A percentile compares a stretch with the other conserved stretches of the same genome.
phyloP scores from a whole-genome alignment of 2,797 vertebrate genomes.

The Pangasius macronema region DNA sequence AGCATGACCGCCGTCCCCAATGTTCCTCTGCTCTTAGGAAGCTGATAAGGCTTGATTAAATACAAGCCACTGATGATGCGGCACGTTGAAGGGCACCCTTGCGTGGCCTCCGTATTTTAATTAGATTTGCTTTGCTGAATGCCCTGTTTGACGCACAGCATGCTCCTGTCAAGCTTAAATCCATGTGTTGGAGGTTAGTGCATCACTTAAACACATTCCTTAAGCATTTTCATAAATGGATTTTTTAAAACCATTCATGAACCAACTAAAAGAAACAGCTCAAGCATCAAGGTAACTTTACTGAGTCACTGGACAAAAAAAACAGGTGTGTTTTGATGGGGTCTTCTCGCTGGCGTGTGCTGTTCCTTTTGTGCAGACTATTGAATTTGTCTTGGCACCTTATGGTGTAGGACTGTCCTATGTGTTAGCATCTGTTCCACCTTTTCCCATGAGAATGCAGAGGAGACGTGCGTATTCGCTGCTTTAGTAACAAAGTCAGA shows the following conservation, averaged over 20 bases:
- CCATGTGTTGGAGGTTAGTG: not conserved
- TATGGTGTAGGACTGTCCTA: constrained; percentile 9
- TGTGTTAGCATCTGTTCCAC: constrained; percentile 25
- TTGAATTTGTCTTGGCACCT: not conserved
- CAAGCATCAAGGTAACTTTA: not conserved
- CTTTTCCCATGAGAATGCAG: not conserved
- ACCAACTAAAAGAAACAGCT: not conserved
- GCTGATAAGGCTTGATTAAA: constrained; percentile 49
- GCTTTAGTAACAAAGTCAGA: not conserved
- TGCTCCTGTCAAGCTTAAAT: constrained; percentile 16
- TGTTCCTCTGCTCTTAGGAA: constrained; percentile 29
- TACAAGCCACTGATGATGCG: constrained; percentile 29
- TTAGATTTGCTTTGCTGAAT: constrained; percentile 44
- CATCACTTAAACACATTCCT: not conserved
- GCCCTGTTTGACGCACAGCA: constrained; percentile 18
- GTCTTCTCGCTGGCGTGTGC: not conserved
- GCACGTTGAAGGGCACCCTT: constrained; percentile 37
- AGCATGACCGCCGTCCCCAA: constrained; percentile 23
- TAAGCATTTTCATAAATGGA: not conserved
- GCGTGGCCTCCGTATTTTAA: constrained; percentile 34
- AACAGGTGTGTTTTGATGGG: not conserved
- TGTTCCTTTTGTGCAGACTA: not conserved
- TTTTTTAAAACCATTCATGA: not conserved
- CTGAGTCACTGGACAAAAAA: too few species aligned
- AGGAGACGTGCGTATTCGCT: not conserved